Evolutionary conservation across 2,113 vertebrate species (phyloP).

Genomic region (Pygoscelis adeliae): DNA sequence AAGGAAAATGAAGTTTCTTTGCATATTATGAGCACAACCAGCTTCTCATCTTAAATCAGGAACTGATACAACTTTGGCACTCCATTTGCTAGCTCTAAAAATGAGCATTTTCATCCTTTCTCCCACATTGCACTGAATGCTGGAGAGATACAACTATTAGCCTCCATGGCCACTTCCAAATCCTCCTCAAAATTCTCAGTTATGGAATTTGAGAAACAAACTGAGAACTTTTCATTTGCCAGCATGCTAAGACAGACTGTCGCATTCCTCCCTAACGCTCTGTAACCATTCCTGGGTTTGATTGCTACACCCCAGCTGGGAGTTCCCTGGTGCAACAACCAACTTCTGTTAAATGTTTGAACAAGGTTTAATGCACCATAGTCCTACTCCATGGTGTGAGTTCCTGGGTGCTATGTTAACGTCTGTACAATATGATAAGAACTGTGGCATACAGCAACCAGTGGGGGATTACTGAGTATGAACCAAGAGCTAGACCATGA

Average conservation of each 20-base stretch:
- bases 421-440: neutral
- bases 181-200: neutral
- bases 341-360: neutral
- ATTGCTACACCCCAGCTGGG: neutral
- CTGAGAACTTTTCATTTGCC: neutral
- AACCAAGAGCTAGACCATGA: neutral
- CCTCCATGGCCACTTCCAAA: neutral
- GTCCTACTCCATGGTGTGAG: neutral
- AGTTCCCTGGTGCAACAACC: neutral
- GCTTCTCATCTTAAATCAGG: neutral
- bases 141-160: neutral
- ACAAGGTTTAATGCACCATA: neutral
- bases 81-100: neutral
- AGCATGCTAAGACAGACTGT: neutral
- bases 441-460: accelerated
- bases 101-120: neutral
- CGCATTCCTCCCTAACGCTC: neutral
- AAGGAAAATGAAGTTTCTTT: neutral
- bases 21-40: too few species aligned
- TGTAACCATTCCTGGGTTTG: neutral
- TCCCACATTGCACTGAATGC: neutral
- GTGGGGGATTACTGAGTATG: neutral
- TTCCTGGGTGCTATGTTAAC: neutral
- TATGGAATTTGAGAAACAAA: neutral
- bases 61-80: neutral